These are phyloP conservation scores for Asbolus verrucosus DNA, from an alignment of 1,140 invertebrate genomes.

Conservation along the genomic window DNA sequence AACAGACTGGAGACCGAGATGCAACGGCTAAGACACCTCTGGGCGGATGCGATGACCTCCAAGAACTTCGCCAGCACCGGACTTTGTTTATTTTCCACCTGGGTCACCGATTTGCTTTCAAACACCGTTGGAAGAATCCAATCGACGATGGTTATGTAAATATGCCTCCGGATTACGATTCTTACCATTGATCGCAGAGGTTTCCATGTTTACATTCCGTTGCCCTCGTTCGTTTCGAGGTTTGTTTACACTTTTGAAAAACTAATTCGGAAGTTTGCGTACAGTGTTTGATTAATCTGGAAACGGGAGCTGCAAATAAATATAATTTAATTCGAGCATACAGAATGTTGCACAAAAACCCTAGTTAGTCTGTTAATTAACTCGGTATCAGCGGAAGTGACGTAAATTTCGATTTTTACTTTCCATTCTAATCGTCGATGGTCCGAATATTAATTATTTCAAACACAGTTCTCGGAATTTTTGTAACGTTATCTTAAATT, in stretches of 20 bases:
- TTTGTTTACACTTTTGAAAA: conserved; percentile 4
- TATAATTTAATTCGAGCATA: background rate
- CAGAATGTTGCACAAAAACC: background rate
- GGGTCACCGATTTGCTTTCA: too few relatives aligned
- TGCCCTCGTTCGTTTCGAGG: background rate
- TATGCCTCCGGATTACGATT: too few relatives aligned
- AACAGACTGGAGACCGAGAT: conserved; percentile 30
- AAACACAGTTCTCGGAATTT: too few relatives aligned
- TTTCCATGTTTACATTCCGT: background rate
- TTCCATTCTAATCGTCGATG: too few relatives aligned
- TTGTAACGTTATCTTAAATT: too few relatives aligned
- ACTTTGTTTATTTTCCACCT: conserved; percentile 9
- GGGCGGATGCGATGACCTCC: conserved; percentile 48
- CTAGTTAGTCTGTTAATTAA: too few relatives aligned
- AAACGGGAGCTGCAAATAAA: background rate
- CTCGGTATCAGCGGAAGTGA: too few relatives aligned
- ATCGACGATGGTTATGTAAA: too few relatives aligned
- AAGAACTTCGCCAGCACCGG: conserved; percentile 39
- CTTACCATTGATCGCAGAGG: too few relatives aligned
- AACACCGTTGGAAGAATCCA: too few relatives aligned
- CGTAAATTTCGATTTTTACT: too few relatives aligned
- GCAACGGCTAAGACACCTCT: conserved; percentile 47
- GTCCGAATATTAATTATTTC: too few relatives aligned
- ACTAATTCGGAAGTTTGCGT: background rate
- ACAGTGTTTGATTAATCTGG: background rate